Conservation (phyloP, 2,888 invertebrate genomes). For the Sphinx pinastri region DNA sequence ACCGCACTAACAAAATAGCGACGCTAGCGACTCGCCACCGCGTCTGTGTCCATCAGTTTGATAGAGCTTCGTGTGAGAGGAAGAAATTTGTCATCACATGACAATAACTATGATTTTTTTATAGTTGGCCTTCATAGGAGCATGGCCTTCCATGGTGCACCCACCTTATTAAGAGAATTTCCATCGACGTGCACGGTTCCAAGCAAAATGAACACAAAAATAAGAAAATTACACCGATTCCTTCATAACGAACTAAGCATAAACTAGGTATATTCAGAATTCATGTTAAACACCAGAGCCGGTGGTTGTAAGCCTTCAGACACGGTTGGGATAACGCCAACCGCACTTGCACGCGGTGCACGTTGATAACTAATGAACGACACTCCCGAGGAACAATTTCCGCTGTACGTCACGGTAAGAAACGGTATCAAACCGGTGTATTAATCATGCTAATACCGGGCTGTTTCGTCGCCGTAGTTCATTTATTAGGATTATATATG, state of each 20-base stretch:
- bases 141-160: too few species aligned
- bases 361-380: conserved; percentile 24
- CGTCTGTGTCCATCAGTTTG: too few species aligned
- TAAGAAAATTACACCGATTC: not conserved
- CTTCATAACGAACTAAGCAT: not conserved
- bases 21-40: too few species aligned
- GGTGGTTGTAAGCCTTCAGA: conserved; percentile 20
- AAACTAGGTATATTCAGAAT: conserved; percentile 9
- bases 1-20: too few species aligned
- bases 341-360: conserved; percentile 24
- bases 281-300: conserved; percentile 18
- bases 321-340: conserved; percentile 24
- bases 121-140: too few species aligned
- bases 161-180: too few species aligned
- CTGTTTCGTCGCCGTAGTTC: not conserved
- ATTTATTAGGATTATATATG: not conserved
- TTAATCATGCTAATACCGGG: conserved; percentile 7
- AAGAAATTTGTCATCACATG: too few species aligned
- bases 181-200: too few species aligned
- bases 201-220: not conserved
- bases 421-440: conserved; percentile 5
- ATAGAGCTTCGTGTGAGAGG: too few species aligned
- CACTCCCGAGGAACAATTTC: conserved; percentile 17
- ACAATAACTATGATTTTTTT: too few species aligned
- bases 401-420: conserved; percentile 15